These are phyloP conservation scores for Brachymystax lenok DNA, from an alignment of 2,797 vertebrate genomes.

Conservation along the genomic window DNA sequence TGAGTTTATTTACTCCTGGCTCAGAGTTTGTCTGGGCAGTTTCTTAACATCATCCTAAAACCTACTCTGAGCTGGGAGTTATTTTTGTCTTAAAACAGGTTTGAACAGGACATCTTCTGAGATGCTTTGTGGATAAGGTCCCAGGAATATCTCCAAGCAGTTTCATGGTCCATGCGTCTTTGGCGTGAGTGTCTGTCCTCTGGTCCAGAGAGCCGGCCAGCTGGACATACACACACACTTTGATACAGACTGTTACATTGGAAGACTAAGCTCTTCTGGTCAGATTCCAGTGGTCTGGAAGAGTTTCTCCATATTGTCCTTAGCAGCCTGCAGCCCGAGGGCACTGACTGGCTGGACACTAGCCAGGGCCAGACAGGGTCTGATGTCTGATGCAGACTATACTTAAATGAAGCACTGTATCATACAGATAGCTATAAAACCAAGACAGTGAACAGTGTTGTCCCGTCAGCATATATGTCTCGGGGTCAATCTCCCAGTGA, in stretches of 20 bases:
- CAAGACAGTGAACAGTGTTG: not conserved
- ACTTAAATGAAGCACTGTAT: not conserved
- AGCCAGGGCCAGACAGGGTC: not conserved
- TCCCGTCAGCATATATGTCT: not conserved
- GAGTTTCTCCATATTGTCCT: slow-evolving; percentile 12
- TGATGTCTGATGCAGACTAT: not conserved
- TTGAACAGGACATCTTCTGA: too few relatives aligned
- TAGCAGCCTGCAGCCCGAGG: not conserved
- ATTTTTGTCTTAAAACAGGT: too few relatives aligned
- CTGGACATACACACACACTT: slow-evolving; percentile 4
- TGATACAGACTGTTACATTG: not conserved
- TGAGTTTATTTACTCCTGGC: too few relatives aligned
- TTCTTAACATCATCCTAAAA: too few relatives aligned
- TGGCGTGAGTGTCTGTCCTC: not conserved
- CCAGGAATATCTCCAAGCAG: too few relatives aligned
- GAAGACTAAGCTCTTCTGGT: not conserved
- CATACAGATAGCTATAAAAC: not conserved
- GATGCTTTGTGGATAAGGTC: too few relatives aligned
- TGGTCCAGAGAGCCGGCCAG: not conserved
- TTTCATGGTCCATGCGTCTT: not conserved
- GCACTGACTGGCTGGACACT: not conserved
- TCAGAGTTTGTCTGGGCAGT: too few relatives aligned
- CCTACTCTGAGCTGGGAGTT: too few relatives aligned
- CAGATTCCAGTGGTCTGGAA: slow-evolving; percentile 4
- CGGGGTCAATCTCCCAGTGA: not conserved